Conservation (phyloP, 2,797 vertebrate species). For the Heterohyrax brucei region DNA sequence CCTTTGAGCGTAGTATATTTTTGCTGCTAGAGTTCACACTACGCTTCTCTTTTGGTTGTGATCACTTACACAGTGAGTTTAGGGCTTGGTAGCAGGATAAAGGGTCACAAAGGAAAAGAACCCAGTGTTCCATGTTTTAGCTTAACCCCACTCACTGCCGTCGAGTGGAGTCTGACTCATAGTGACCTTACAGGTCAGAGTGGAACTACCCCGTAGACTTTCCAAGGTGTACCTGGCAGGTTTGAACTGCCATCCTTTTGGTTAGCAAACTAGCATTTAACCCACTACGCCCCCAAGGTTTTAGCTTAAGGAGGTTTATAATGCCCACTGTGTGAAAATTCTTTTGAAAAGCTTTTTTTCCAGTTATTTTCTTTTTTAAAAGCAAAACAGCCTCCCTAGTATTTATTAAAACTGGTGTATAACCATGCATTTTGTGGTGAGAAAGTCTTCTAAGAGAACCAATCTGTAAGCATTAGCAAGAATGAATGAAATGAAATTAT, state of each 20-base stretch:
- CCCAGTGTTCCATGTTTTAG: not conserved
- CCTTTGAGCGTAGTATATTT: not conserved
- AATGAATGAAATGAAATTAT: conserved; percentile 78
- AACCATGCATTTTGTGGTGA: not conserved
- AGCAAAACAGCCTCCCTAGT: conserved; percentile 78
- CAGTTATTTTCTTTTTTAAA: not conserved
- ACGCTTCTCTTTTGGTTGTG: not conserved
- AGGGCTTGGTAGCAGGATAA: not conserved
- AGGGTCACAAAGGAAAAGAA: not conserved
- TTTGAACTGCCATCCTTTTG: too few relatives aligned
- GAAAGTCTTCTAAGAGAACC: conserved; percentile 49
- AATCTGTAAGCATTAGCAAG: conserved; percentile 58
- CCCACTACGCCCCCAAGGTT: not conserved
- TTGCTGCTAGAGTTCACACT: not conserved
- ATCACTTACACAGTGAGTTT: not conserved
- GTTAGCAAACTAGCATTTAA: too few relatives aligned
- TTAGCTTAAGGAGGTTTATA: not conserved
- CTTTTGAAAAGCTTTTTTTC: conserved; percentile 71
- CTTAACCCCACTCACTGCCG: not conserved
- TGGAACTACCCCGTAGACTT: too few relatives aligned
- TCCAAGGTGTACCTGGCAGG: too few relatives aligned
- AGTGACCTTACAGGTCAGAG: too few relatives aligned
- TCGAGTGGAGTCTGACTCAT: too few relatives aligned
- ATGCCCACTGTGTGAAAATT: conserved; percentile 82
- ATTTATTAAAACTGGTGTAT: conserved; percentile 62